phyloP scores from a whole-genome alignment of 2,888 invertebrate species.

The Campaea margaritaria region DNA sequence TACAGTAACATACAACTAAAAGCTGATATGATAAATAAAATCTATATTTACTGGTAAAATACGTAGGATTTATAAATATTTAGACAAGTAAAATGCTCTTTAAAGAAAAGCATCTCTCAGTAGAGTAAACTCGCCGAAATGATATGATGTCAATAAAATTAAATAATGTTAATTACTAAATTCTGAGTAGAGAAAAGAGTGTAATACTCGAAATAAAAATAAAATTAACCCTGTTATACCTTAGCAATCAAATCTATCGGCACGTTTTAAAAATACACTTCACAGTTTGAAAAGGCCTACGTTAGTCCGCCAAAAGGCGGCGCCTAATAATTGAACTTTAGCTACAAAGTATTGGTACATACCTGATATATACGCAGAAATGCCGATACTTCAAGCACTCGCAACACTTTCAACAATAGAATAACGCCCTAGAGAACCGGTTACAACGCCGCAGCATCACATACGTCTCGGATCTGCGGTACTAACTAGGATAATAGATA shows the following conservation, averaged over 20 bases:
- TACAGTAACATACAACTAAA: slow-evolving; percentile 71
- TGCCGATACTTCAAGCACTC: slow-evolving; percentile 71
- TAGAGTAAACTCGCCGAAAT: slow-evolving; percentile 47
- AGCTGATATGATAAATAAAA: slow-evolving; percentile 80
- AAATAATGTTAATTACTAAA: slow-evolving; percentile 55
- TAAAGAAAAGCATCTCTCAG: slow-evolving; percentile 47
- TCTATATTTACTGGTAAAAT: slow-evolving; percentile 75
- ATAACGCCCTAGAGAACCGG: slow-evolving; percentile 66
- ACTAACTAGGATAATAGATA: slow-evolving; percentile 67
- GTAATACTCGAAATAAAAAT: slow-evolving; percentile 49
- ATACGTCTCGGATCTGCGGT: slow-evolving; percentile 65
- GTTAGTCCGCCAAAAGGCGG: slow-evolving; percentile 38
- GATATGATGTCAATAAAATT: slow-evolving; percentile 60
- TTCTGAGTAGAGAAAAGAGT: slow-evolving; percentile 51
- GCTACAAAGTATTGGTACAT: slow-evolving; percentile 65
- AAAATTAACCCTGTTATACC: slow-evolving; percentile 75
- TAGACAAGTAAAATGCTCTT: slow-evolving; percentile 68
- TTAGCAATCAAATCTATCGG: slow-evolving; percentile 51
- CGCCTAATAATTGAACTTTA: slow-evolving; percentile 44
- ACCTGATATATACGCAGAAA: slow-evolving; percentile 68
- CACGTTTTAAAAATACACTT: slow-evolving; percentile 37
- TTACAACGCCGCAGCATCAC: slow-evolving; percentile 70
- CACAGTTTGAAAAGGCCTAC: slow-evolving; percentile 37
- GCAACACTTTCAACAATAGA: slow-evolving; percentile 70
- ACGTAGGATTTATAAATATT: slow-evolving; percentile 64